A percentile compares a stretch with the other conserved stretches of the same genome.
phyloP scores from a whole-genome alignment of 1,140 invertebrate genomes.

The Drosophila aff. region DNA sequence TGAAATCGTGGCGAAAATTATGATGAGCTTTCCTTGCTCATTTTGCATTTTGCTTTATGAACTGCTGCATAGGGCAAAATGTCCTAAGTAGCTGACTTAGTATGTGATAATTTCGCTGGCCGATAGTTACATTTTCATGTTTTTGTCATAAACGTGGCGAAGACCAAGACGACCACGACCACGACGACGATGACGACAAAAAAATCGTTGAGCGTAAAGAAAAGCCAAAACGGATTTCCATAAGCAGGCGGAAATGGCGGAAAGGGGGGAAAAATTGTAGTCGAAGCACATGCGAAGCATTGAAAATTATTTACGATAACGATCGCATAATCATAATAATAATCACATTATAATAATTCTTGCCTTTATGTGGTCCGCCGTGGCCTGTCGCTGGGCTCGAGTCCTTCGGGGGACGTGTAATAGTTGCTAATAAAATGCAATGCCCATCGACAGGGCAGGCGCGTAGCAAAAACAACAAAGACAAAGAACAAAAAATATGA shows the following conservation, averaged over 20 bases:
- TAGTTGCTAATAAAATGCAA: constrained; percentile 83
- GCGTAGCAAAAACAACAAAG: not conserved
- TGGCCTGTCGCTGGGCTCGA: constrained; percentile 33
- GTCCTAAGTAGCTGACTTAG: constrained; percentile 78
- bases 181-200: constrained; percentile 13
- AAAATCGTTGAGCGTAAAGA: constrained; percentile 20
- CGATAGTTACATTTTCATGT: constrained; percentile 81
- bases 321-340: constrained; percentile 84
- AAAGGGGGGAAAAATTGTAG: constrained; percentile 44
- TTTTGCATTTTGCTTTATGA: constrained; percentile 69
- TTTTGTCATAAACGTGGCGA: constrained; percentile 48
- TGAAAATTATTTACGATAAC: constrained; percentile 83
- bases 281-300: constrained; percentile 78
- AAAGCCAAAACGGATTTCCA: constrained; percentile 65
- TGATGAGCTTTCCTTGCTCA: constrained; percentile 36
- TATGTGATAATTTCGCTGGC: constrained; percentile 78
- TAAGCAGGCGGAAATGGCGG: constrained; percentile 47
- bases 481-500: not conserved
- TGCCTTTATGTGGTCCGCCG: constrained; percentile 68
- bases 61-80: constrained; percentile 71
- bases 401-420: constrained; percentile 65
- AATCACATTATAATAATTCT: constrained; percentile 84
- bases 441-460: constrained; percentile 55
- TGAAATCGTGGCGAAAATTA: constrained; percentile 43
- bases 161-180: not conserved